Base-by-base conservation (phyloP, 2,797 vertebrate genomes). In the Falco cherrug region DNA sequence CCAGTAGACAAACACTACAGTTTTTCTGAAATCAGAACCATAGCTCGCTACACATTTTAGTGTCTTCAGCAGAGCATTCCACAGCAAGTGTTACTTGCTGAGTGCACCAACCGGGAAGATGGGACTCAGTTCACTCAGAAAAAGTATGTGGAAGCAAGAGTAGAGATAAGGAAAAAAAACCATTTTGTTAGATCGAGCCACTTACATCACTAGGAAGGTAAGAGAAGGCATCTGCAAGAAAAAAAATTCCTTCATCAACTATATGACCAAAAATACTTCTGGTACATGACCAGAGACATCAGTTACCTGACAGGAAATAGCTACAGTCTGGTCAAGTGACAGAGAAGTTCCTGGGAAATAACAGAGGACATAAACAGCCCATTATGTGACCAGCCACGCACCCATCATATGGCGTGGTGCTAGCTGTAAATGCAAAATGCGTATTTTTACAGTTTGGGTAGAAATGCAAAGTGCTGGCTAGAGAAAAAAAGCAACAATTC, bases 341-440 rank as follows among this genome's bases (percentile, higher is more conserved):
- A n/a, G 28, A 65, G 11, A 57, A 65, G 60, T n/a, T 25, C 24
- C 47, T 19, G 31, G 33, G 64, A 61, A 76, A 3, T 13, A 65
- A 48, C 14, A 76, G 26, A 68, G 12, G 9, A 45, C 24, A 33
- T 13, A 25, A 85, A 48, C 6, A 59, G 45, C 26, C 56, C 16
- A 5, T 16, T 39, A 33, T 4, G 0, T 8, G 45, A 77, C 39
- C 11, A 50, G 53, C 28, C 16, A 47, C 1, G 13, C 41, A 53
- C 10, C 18, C 59, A 29, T 43, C 47, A 9, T 8, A 43, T 0
- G 1, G 41, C 19, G 56, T 0, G 1, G 21, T 5, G 21, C n/a
- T 28, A 50, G 15, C 12, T 48, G n/a, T 59, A 79, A 69, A 35
- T 5, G 57, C 17, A 81, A 87, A 91, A 64, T 3, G 8, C 0